phyloP scores from a whole-genome alignment of 2,888 invertebrate genomes.

The Mimas tiliae region DNA sequence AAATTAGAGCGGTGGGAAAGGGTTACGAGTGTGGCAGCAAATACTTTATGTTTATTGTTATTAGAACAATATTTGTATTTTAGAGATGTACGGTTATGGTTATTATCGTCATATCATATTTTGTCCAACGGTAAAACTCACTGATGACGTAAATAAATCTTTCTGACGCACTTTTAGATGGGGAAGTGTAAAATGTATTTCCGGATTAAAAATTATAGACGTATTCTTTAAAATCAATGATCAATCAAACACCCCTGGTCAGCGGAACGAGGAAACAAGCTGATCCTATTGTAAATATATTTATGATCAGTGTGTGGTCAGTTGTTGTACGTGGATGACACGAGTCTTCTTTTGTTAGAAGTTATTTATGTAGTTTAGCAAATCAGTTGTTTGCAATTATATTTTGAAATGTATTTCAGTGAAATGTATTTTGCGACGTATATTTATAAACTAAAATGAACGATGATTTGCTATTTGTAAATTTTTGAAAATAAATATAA shows the following conservation, averaged over 20 bases:
- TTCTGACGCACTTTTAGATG: background rate
- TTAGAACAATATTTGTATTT: slow-evolving; percentile 83
- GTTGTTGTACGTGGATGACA: slow-evolving; percentile 38
- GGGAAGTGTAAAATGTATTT: slow-evolving; percentile 33
- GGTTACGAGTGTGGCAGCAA: slow-evolving; percentile 64
- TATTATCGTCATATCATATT: slow-evolving; percentile 63
- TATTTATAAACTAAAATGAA: background rate
- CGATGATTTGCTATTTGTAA: background rate
- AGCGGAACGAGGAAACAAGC: slow-evolving; percentile 53
- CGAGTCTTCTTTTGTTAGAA: slow-evolving; percentile 54
- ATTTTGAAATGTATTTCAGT: slow-evolving; percentile 41
- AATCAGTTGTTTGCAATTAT: slow-evolving; percentile 56
- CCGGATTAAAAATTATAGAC: slow-evolving; percentile 63
- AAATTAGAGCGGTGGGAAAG: slow-evolving; percentile 85
- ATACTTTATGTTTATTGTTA: slow-evolving; percentile 82
- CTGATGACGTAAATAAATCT: slow-evolving; percentile 7
- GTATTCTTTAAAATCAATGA: slow-evolving; percentile 67
- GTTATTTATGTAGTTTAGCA: slow-evolving; percentile 32
- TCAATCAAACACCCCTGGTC: slow-evolving; percentile 69
- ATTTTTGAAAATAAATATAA: background rate
- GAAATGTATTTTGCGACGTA: background rate
- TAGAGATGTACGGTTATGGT: slow-evolving; percentile 78
- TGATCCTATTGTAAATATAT: slow-evolving; percentile 59
- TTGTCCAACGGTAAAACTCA: slow-evolving; percentile 38
- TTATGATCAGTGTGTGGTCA: slow-evolving; percentile 52